Evolutionary conservation across 2,888 invertebrate species (phyloP).

Genomic region (Drymonia ruficornis): DNA sequence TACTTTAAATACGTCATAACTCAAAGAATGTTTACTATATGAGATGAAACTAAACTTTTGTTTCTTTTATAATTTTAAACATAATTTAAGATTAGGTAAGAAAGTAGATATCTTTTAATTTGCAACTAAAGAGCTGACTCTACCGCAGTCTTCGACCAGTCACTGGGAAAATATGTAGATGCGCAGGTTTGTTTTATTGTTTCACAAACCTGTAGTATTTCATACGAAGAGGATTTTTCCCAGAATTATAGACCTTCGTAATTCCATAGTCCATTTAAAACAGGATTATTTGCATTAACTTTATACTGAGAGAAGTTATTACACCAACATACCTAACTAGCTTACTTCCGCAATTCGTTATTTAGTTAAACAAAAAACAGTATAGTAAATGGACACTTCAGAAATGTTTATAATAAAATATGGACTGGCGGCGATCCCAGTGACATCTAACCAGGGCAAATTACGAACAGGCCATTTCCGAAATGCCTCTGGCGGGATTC

Average conservation of each 20-base stretch:
- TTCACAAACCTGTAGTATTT: conserved; percentile 6
- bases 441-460: too few relatives aligned
- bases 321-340: conserved; percentile 11
- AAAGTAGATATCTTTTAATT: not conserved
- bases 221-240: conserved; percentile 17
- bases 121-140: not conserved
- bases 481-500: too few relatives aligned
- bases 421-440: too few relatives aligned
- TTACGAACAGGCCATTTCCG: too few relatives aligned
- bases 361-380: conserved; percentile 9
- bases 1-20: too few relatives aligned
- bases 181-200: conserved; percentile 21
- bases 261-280: conserved; percentile 33
- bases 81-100: too few relatives aligned
- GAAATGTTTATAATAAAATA: too few relatives aligned
- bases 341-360: conserved; percentile 3
- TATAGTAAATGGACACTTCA: too few relatives aligned
- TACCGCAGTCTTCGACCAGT: conserved; percentile 1
- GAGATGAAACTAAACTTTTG: too few relatives aligned
- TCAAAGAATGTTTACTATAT: too few relatives aligned
- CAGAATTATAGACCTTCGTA: conserved; percentile 29
- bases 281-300: conserved; percentile 36
- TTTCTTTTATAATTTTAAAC: too few relatives aligned
- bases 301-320: conserved; percentile 12
- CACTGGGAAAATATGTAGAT: conserved; percentile 16